phyloP scores from a whole-genome alignment of 1,140 invertebrate species.

The Macrotrachela quadricornifera region DNA sequence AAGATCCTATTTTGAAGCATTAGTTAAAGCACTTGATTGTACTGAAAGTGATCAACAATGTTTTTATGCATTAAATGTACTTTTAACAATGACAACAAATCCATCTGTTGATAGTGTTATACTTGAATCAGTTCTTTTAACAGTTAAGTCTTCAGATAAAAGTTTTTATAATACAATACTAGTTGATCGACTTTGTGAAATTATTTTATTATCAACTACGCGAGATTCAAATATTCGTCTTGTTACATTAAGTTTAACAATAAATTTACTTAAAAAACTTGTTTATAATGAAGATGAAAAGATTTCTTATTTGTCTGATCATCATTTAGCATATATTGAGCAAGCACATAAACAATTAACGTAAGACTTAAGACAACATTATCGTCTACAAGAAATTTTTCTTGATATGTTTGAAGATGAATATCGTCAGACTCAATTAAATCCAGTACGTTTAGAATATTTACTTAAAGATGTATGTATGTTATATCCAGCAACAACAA shows the following conservation, averaged over 20 bases:
- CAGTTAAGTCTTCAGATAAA: too few relatives aligned
- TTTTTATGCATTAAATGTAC: too few relatives aligned
- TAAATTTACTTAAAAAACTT: conserved; percentile 46
- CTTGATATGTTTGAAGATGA: conserved; percentile 97
- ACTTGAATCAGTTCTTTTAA: too few relatives aligned
- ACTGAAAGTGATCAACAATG: too few relatives aligned
- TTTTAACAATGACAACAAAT: too few relatives aligned
- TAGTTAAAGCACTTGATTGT: too few relatives aligned
- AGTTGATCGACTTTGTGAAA: too few relatives aligned
- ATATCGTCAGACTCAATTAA: conserved; percentile 36
- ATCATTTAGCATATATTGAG: conserved; percentile 48
- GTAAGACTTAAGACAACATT: conserved; percentile 64
- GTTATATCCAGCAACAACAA: conserved; percentile 81
- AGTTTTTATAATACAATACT: too few relatives aligned
- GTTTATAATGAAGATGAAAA: conserved; percentile 26
- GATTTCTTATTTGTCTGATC: conserved; percentile 35
- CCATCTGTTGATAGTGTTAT: too few relatives aligned
- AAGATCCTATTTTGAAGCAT: too few relatives aligned
- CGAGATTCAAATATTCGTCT: conserved; percentile 44
- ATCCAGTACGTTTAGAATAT: conserved; percentile 22
- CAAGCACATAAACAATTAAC: conserved; percentile 62
- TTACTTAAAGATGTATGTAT: conserved; percentile 63
- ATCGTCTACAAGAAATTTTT: conserved; percentile 86
- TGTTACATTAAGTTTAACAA: conserved; percentile 66
- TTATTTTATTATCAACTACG: too few relatives aligned